A percentile compares a stretch with the other conserved stretches of the same genome.
phyloP scores from a whole-genome alignment of 1,140 invertebrate species.

The Sarcophaga bullata region DNA sequence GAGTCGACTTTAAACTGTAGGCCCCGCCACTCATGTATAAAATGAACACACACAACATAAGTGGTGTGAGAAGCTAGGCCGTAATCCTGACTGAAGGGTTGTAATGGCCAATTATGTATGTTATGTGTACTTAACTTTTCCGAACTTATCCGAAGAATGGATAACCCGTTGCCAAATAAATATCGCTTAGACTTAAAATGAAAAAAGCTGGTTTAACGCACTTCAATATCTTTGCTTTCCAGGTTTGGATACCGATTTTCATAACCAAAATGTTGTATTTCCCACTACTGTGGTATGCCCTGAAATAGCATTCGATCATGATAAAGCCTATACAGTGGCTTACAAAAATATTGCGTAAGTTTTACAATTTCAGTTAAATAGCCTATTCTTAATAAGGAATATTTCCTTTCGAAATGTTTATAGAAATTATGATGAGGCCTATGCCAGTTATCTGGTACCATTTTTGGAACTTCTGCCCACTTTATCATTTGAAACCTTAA shows the following conservation, averaged over 20 bases:
- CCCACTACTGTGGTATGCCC: constrained; percentile 76
- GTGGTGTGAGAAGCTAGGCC: no score
- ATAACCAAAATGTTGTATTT: constrained; percentile 78
- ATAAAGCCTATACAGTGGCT: constrained; percentile 52
- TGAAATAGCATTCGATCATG: constrained; percentile 65
- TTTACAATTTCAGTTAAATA: not conserved
- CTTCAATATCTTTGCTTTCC: constrained; percentile 28
- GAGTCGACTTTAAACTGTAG: no score
- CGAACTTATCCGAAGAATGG: no score
- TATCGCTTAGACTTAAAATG: no score
- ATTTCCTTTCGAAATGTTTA: not conserved
- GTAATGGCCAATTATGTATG: no score
- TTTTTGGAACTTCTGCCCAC: constrained; percentile 63
- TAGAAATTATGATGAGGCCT: constrained; percentile 54
- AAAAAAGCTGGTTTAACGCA: no score
- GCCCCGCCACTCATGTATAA: no score
- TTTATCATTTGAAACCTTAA: constrained; percentile 61
- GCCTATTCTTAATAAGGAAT: not conserved
- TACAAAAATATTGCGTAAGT: constrained; percentile 58
- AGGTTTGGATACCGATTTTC: constrained; percentile 77
- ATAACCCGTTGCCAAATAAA: no score
- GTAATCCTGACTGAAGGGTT: no score
- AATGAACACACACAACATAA: no score
- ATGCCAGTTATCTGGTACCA: constrained; percentile 50
- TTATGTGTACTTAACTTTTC: no score